These are phyloP conservation scores for Struthio camelus DNA, from an alignment of 2,113 vertebrate species.

Conservation along the genomic window DNA sequence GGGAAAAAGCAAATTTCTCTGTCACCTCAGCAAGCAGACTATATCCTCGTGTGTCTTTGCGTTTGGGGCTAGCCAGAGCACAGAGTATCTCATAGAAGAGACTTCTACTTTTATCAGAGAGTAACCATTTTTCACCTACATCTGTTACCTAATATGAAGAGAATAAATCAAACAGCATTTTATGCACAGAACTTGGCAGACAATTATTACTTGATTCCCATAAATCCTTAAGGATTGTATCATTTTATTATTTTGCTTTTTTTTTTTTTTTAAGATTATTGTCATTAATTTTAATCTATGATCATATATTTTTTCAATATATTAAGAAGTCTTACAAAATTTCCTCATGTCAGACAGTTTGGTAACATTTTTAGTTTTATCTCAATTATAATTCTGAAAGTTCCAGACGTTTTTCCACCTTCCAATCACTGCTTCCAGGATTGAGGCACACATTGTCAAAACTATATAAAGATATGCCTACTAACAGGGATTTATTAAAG, in stretches of 20 bases:
- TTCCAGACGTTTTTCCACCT: not conserved
- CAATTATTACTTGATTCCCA: not conserved
- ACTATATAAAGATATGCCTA: not conserved
- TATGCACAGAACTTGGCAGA: not conserved
- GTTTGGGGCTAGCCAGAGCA: conserved; percentile 84
- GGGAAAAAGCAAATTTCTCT: conserved; percentile 91
- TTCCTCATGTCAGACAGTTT: not conserved
- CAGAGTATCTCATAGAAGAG: conserved; percentile 92
- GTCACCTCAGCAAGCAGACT: conserved; percentile 85
- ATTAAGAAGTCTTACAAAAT: not conserved
- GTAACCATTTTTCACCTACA: conserved; percentile 78
- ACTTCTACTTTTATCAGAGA: conserved; percentile 80
- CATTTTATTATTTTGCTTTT: not conserved
- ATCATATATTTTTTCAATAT: not conserved
- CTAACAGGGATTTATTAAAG: not conserved
- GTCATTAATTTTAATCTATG: not conserved
- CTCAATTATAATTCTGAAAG: not conserved
- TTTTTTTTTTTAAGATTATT: not conserved
- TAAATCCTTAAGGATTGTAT: not conserved
- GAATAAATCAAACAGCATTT: not conserved
- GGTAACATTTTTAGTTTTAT: not conserved
- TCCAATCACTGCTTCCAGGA: not conserved
- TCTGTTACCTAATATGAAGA: conserved; percentile 76
- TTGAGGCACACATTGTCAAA: not conserved
- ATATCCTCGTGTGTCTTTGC: conserved; percentile 87